Evolutionary conservation across 2,113 vertebrate genomes (phyloP).

Genomic region (Bos indicus): DNA sequence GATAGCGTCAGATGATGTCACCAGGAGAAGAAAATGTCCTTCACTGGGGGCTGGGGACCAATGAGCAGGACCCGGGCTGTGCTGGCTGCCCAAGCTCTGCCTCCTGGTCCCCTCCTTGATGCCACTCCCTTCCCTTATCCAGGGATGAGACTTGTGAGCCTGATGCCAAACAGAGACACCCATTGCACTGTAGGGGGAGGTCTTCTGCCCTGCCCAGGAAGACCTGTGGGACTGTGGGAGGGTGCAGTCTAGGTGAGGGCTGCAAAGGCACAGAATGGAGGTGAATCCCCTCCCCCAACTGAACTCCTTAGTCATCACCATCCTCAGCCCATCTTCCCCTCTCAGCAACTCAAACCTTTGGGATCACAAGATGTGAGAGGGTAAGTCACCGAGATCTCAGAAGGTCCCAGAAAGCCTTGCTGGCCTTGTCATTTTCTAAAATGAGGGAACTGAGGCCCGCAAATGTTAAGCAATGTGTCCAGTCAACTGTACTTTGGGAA

Average conservation of each 20-base stretch:
- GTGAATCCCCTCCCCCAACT: too few species aligned
- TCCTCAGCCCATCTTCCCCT: not conserved
- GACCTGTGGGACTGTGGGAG: not conserved
- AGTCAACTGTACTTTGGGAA: rapidly evolving
- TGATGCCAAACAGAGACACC: too few species aligned
- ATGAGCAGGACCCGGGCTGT: too few species aligned
- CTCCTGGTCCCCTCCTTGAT: rapidly evolving
- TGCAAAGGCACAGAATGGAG: not conserved
- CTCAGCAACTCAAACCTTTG: not conserved
- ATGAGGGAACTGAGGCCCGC: not conserved
- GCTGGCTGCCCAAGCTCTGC: too few species aligned
- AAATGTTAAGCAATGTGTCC: not conserved
- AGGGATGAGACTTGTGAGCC: not conserved
- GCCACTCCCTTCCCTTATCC: not conserved
- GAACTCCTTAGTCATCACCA: not conserved
- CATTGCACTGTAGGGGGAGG: rapidly evolving
- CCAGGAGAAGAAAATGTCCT: not conserved
- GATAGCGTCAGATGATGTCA: rapidly evolving
- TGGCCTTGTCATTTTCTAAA: not conserved
- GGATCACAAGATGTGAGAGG: not conserved
- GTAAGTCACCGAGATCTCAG: not conserved
- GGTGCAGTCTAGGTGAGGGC: not conserved
- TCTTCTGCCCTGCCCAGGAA: rapidly evolving
- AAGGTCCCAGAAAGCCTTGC: not conserved
- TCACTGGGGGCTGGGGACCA: not conserved